A percentile compares a stretch with the other conserved stretches of the same genome.
Conservation (phyloP, 2,797 vertebrate species). For the Hoplostethus atlanticus region DNA sequence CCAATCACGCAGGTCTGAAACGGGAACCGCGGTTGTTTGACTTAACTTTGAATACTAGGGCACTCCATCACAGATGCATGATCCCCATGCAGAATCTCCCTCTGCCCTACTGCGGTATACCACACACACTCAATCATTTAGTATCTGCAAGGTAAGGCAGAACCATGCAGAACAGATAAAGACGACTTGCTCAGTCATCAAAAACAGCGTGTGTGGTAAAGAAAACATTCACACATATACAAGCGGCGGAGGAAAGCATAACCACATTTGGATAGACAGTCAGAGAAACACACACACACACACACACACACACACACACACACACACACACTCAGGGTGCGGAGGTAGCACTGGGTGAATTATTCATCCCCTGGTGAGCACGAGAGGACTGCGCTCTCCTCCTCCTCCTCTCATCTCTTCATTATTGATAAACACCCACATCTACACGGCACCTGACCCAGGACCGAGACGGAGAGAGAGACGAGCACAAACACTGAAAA, state of each 20-base stretch:
- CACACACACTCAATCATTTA: constrained; percentile 64
- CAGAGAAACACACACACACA: constrained; percentile 24
- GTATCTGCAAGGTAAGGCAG: constrained; percentile 36
- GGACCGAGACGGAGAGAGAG: constrained; percentile 22
- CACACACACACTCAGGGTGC: constrained; percentile 13
- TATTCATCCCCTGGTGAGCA: constrained; percentile 77
- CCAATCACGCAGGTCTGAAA: constrained; percentile 38
- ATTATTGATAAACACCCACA: constrained; percentile 86
- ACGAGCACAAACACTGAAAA: background rate
- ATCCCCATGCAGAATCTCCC: background rate
- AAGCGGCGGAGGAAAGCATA: constrained; percentile 42
- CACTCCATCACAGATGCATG: constrained; percentile 24
- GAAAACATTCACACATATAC: background rate
- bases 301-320: constrained; percentile 20
- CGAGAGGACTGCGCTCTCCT: constrained; percentile 68
- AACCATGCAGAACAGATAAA: constrained; percentile 38
- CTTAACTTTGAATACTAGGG: constrained; percentile 25
- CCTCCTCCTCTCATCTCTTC: constrained; percentile 70
- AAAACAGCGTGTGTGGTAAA: constrained; percentile 38
- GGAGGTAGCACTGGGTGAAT: constrained; percentile 73
- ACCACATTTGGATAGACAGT: constrained; percentile 46
- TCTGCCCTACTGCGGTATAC: constrained; percentile 7
- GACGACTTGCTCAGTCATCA: constrained; percentile 41
- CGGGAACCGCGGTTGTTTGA: constrained; percentile 21
- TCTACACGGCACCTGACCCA: constrained; percentile 80